These are phyloP conservation scores for Camelus dromedarius DNA, from an alignment of 2,113 vertebrate species.

Conservation along the genomic window DNA sequence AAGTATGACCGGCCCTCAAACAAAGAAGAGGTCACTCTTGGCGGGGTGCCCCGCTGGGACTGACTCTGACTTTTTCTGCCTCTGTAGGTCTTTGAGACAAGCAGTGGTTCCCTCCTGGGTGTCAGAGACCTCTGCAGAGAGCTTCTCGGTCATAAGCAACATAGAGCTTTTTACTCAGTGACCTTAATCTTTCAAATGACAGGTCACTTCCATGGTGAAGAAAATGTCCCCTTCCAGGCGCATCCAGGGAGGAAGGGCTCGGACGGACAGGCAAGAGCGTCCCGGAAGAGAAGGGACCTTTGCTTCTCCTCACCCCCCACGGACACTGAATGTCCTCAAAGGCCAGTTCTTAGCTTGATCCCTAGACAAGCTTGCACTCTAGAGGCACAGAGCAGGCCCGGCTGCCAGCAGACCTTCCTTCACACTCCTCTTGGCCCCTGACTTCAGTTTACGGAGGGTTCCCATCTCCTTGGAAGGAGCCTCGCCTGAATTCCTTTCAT, in stretches of 20 bases:
- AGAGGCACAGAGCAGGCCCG: constrained; percentile 45
- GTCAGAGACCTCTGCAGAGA: constrained; percentile 81
- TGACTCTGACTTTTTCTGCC: constrained; percentile 63
- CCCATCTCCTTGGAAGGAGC: neutral
- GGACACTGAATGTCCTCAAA: constrained; percentile 68
- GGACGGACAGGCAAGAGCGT: constrained; percentile 25
- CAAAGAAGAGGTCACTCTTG: constrained; percentile 70
- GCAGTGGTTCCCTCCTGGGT: constrained; percentile 80
- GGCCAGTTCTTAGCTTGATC: constrained; percentile 44
- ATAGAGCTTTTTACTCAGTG: constrained; percentile 77
- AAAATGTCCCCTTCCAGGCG: constrained; percentile 66
- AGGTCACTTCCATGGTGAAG: constrained; percentile 62
- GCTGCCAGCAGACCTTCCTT: neutral
- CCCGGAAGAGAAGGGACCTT: constrained; percentile 58
- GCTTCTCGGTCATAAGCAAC: constrained; percentile 77
- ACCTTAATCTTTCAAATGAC: constrained; percentile 83
- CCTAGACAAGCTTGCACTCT: constrained; percentile 39
- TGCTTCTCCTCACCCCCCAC: constrained; percentile 58
- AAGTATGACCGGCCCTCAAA: constrained; percentile 69
- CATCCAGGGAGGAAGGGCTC: neutral
- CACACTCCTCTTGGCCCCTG: neutral
- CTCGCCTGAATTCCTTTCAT: constrained; percentile 56
- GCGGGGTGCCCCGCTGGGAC: constrained; percentile 52
- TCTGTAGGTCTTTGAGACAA: constrained; percentile 78
- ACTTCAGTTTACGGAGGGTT: neutral